phyloP scores from a whole-genome alignment of 2,113 vertebrate species.

The Egretta garzetta region DNA sequence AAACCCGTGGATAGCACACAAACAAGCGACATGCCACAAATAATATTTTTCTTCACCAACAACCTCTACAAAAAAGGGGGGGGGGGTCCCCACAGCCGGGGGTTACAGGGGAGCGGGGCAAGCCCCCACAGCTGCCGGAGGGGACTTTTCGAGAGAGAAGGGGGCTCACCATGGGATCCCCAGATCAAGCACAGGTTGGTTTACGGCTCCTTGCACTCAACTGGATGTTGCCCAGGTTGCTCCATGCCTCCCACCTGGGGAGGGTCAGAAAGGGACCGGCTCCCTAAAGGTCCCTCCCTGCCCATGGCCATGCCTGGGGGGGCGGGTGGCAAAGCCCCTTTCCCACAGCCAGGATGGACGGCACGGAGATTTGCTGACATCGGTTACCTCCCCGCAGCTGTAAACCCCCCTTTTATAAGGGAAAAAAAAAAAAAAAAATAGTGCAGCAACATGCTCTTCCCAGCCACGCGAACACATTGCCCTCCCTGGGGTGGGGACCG shows the following conservation, averaged over 20 bases:
- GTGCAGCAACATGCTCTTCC: background rate
- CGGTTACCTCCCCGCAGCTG: background rate
- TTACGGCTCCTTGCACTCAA: background rate
- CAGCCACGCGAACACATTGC: rapidly evolving
- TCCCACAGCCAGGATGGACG: rapidly evolving
- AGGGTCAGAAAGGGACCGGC: rapidly evolving
- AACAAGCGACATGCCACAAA: background rate
- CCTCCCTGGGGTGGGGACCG: rapidly evolving
- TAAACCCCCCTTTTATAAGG: background rate
- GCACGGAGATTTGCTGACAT: background rate
- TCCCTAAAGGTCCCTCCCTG: background rate
- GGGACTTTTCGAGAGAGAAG: background rate
- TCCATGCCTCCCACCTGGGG: background rate
- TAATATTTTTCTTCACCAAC: background rate
- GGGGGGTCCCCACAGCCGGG: rapidly evolving
- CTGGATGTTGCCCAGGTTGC: background rate
- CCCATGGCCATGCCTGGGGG: rapidly evolving
- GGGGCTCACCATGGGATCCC: background rate
- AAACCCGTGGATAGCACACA: background rate
- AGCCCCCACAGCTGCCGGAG: background rate
- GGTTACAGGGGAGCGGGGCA: rapidly evolving
- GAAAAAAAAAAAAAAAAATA: background rate
- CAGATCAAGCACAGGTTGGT: background rate
- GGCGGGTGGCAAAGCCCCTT: background rate
- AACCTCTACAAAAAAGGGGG: background rate